A percentile compares a stretch with the other conserved stretches of the same genome.
These are phyloP conservation scores for Diabrotica balteata DNA, from an alignment of 2,888 invertebrate genomes.

Conservation along the genomic window DNA sequence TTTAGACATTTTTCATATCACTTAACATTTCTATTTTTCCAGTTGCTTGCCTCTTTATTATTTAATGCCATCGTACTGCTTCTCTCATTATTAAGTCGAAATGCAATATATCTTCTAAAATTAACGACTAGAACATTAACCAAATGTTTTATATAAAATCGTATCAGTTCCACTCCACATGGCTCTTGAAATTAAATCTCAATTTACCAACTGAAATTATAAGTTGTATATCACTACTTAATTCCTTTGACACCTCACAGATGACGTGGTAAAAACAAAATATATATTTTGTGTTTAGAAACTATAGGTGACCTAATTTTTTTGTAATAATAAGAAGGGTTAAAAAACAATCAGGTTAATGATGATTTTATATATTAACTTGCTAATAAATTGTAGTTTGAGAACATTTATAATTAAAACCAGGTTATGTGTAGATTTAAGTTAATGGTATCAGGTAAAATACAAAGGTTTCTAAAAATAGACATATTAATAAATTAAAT, in stretches of 20 bases:
- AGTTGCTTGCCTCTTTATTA: neutral
- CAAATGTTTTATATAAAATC: slow-evolving; percentile 26
- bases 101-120: slow-evolving; percentile 13
- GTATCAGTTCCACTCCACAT: slow-evolving; percentile 26
- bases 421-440: no score
- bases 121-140: slow-evolving; percentile 21
- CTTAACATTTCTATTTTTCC: neutral
- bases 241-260: slow-evolving; percentile 23
- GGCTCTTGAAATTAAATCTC: slow-evolving; percentile 28
- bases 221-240: slow-evolving; percentile 17
- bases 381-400: no score
- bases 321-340: no score
- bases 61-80: neutral
- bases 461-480: no score
- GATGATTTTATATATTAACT: no score
- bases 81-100: neutral
- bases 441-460: no score
- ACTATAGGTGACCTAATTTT: neutral
- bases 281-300: neutral
- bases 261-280: slow-evolving; percentile 11
- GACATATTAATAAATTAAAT: no score
- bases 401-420: no score
- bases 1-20: no score
- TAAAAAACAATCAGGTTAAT: no score
- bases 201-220: slow-evolving; percentile 22